Evolutionary conservation across 2,797 vertebrate species (phyloP), one percentile per base, ranked within the genome.

Genomic region (Poecilia picta): DNA sequence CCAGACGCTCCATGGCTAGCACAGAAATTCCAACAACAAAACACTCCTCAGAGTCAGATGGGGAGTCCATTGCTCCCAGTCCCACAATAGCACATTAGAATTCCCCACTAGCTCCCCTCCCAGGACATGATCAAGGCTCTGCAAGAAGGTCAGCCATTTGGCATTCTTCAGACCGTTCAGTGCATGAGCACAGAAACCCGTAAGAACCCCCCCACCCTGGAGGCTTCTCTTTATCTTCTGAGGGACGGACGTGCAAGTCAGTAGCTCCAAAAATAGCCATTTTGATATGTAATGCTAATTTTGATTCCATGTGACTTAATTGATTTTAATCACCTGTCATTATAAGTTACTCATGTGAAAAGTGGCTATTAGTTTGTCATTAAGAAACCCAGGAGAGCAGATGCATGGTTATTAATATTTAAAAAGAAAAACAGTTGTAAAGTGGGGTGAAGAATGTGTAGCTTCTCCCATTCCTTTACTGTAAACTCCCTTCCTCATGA

Each of bases 311-410:
- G 41, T 53, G 59, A 59, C 53, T 31, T 79, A 87, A 86, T 73
- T 75, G 77, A 88, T 88, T 79, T 47, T 80, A 85, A 73, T 87
- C 79, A 86, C 77, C 82, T 85, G 88, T 87, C 83, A 83, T 68
- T 79, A 31, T 55, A 70, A n/a, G 79, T 88, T 84, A 72, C 41
- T 71, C 81, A 76, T 80, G 73, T 8, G 39, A 73, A 83, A 73
- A 73, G 80, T 43, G 31, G 39, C 43, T 25, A 59, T 81, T 79
- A 83, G 51, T n/a, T 51, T 53, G 16, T 84, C 75, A 82, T 88
- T 85, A 83, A 68, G 73, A 51, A 79, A 76, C 41, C 71, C 16
- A 41, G 47, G 74, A 49, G 59, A 46, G 78, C 79, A 28, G 43
- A 75, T 55, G 70, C 46, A 39, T 20, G 36, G 36, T 68, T 39